Conservation (phyloP, 2,888 invertebrate species). For the Aethes cnicana region DNA sequence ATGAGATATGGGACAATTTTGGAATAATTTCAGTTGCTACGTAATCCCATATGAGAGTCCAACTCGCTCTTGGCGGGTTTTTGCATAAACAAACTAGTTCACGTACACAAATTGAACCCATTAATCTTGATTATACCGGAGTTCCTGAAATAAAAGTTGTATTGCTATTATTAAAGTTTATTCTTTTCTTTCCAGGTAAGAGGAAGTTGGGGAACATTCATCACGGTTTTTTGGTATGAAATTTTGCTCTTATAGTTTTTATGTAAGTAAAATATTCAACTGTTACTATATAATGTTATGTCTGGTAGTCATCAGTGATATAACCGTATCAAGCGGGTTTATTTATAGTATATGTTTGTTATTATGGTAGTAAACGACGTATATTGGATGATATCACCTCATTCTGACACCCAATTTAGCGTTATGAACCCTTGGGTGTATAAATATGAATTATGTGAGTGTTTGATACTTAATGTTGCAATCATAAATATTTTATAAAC, state of each 20-base stretch:
- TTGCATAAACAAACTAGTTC: no score
- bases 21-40: no score
- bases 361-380: no score
- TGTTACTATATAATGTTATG: background rate
- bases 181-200: slow-evolving; percentile 25
- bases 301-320: no score
- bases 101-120: background rate
- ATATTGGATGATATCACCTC: slow-evolving; percentile 9
- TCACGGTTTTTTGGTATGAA: slow-evolving; percentile 21
- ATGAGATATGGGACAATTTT: no score
- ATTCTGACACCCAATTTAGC: slow-evolving; percentile 6
- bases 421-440: slow-evolving; percentile 4
- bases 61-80: no score
- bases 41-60: no score
- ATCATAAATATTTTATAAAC: no score
- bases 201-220: slow-evolving; percentile 18
- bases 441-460: no score
- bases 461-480: no score
- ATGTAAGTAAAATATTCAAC: background rate
- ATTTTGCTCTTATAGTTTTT: slow-evolving; percentile 5
- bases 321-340: no score
- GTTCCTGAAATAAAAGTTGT: background rate
- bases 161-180: slow-evolving; percentile 2
- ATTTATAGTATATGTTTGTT: no score
- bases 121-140: background rate